Conservation (phyloP, 2,113 vertebrate genomes). For the Fulmarus glacialis region DNA sequence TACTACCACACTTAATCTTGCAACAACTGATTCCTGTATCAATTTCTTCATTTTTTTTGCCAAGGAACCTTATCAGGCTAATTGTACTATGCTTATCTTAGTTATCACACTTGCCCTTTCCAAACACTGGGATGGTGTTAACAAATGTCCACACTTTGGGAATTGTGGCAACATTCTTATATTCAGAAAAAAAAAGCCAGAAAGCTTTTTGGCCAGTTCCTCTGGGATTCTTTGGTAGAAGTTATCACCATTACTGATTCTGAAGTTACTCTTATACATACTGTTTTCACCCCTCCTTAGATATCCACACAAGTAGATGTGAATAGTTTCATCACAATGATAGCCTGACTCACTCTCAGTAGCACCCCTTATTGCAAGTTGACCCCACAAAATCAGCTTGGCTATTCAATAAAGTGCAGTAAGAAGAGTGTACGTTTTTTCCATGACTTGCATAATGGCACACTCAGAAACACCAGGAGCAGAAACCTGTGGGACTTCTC, state of each 20-base stretch:
- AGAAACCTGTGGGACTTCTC: neutral
- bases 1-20: neutral
- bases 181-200: neutral
- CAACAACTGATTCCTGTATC: neutral
- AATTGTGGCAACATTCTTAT: neutral
- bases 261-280: neutral
- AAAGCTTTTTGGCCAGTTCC: neutral
- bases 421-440: neutral
- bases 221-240: neutral
- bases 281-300: neutral
- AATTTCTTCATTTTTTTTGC: neutral
- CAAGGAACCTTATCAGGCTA: neutral
- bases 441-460: fast-evolving
- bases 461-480: neutral
- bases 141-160: neutral
- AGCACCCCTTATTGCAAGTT: neutral
- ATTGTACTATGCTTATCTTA: neutral
- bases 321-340: neutral
- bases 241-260: neutral
- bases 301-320: neutral
- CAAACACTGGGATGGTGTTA: neutral
- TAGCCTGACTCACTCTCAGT: neutral
- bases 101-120: neutral
- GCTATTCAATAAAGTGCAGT: neutral
- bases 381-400: neutral